A percentile compares a stretch with the other conserved stretches of the same genome.
Evolutionary conservation across 2,888 invertebrate genomes (phyloP).

Genomic region (Piscicola geometra): DNA sequence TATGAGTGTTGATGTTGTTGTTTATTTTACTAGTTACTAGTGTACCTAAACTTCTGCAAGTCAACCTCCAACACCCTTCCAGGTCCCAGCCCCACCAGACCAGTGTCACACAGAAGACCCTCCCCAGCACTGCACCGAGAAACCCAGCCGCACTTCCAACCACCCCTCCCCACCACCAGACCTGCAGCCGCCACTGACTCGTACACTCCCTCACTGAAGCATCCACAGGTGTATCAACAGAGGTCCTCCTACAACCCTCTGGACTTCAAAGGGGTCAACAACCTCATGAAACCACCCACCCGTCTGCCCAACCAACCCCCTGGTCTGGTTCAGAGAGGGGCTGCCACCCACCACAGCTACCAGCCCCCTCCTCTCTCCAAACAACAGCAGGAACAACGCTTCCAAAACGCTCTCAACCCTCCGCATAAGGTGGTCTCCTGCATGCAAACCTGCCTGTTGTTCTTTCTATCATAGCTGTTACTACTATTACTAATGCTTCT

Average conservation of each 20-base stretch:
- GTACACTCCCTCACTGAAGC: constrained; percentile 22
- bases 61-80: too few relatives aligned
- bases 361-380: constrained; percentile 5
- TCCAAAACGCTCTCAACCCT: neutral
- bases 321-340: constrained; percentile 29
- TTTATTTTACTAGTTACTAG: too few relatives aligned
- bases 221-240: constrained; percentile 31
- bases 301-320: constrained; percentile 9
- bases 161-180: constrained; percentile 17
- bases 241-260: constrained; percentile 31
- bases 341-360: constrained; percentile 1
- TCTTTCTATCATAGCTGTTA: too few relatives aligned
- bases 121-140: neutral
- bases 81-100: too few relatives aligned
- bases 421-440: neutral
- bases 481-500: too few relatives aligned
- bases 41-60: too few relatives aligned
- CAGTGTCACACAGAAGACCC: too few relatives aligned
- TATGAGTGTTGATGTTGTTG: too few relatives aligned
- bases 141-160: constrained; percentile 14
- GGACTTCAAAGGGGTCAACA: constrained; percentile 30
- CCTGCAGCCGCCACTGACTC: constrained; percentile 13
- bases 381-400: constrained; percentile 11
- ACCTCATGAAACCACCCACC: constrained; percentile 6
- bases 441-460: too few relatives aligned